Conservation (phyloP, 2,888 invertebrate genomes). For the Synergus japonicus region DNA sequence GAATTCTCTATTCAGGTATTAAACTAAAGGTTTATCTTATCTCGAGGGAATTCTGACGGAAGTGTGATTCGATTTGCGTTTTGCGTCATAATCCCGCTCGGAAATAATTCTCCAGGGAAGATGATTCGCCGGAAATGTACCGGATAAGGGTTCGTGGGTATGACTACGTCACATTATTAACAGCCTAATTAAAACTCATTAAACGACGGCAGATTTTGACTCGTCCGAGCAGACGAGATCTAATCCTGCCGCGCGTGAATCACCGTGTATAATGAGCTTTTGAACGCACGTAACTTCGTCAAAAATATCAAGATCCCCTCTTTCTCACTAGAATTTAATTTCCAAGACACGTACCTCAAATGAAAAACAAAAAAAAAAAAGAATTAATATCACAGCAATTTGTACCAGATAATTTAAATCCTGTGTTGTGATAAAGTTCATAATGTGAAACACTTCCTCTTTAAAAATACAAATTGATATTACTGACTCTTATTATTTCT, state of each 20-base stretch:
- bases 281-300: neutral
- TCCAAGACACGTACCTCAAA: neutral
- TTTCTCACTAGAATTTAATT: neutral
- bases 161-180: slow-evolving; percentile 43
- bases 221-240: neutral
- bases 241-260: neutral
- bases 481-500: neutral
- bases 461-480: too few relatives aligned
- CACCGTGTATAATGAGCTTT: slow-evolving; percentile 15
- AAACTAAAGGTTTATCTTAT: slow-evolving; percentile 8
- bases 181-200: slow-evolving; percentile 62
- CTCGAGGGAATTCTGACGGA: slow-evolving; percentile 67
- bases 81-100: slow-evolving; percentile 63
- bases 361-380: neutral
- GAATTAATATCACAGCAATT: neutral
- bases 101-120: neutral
- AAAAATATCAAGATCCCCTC: neutral
- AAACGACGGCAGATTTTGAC: slow-evolving; percentile 55
- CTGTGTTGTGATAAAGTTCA: neutral
- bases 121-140: slow-evolving; percentile 65
- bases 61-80: slow-evolving; percentile 70
- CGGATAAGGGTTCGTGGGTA: slow-evolving; percentile 59
- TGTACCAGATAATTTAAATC: neutral
- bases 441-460: too few relatives aligned
- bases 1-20: slow-evolving; percentile 7